Base-by-base conservation (phyloP, 2,113 vertebrate genomes). In the Rhabdomys dilectus region DNA sequence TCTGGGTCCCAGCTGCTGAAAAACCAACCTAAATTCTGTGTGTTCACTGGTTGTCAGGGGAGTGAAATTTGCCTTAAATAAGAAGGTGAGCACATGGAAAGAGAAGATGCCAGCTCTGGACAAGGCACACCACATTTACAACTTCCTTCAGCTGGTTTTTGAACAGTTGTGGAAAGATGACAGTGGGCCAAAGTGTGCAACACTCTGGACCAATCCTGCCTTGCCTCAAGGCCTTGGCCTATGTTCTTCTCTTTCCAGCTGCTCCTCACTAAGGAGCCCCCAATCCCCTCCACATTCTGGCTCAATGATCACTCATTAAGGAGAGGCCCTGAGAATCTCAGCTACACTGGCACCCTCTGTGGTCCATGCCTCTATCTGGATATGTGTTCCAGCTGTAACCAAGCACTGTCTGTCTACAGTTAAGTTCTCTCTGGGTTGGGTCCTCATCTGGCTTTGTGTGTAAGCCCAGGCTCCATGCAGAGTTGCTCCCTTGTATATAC, bases 111-210 rank as follows among this genome's bases (percentile, higher is more conserved):
- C 34, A 72, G 22, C 34, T 11, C 21, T 2, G 31, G 1, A 10
- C 34, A 42, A 36, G n/a, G 0, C 4, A 31, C 3, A 39, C 17
- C 22, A 12, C 3, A 19, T 8, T 53, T 45, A 0, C 42, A 1
- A 4, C 13, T 76, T 26, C 39, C 72, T 39, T 70, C 7, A 11
- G n/a, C 11, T 36, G 56, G 6, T 72, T 75, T 70, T 66, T 26
- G 22, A 77, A 34, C 29, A 29, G 7, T 5, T 15, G 29, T 60
- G 42, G 64, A 36, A 66, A 86, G 84, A n/a, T 78, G 56, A 17
- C 17, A 11, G 26, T 68, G 36, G 39, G 34, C 7, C 2, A 3
- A 53, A 36, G 60, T 9, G 4, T 39, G 5, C 64, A 13, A 1
- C 9, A 11, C 45, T 31, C 22, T 34, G n/a, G 53, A 29, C 26